Conservation (phyloP, 2,888 invertebrate species). For the Volucella inflata region DNA sequence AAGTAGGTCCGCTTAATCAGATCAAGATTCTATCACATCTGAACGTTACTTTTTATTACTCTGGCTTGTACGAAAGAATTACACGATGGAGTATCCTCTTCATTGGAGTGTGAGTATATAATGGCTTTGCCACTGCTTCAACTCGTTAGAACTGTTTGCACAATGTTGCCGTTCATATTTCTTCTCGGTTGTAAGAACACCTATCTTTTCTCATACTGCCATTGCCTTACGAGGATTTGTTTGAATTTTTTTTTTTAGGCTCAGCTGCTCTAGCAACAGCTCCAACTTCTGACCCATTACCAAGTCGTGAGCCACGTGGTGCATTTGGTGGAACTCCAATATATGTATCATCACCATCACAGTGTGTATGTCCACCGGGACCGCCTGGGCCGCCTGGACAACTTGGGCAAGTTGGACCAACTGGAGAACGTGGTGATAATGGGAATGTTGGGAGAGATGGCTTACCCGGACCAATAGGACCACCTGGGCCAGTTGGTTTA, state of each 20-base stretch:
- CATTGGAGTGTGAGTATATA: conserved; percentile 22
- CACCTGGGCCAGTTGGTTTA: conserved; percentile 54
- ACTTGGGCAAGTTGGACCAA: conserved; percentile 44
- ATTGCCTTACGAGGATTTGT: neutral
- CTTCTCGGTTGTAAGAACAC: conserved; percentile 33
- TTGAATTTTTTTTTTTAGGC: conserved; percentile 4
- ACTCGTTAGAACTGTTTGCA: conserved; percentile 35
- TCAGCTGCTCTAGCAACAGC: conserved; percentile 21
- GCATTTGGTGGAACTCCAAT: conserved; percentile 30
- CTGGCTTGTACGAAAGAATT: conserved; percentile 5
- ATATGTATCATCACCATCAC: conserved; percentile 27
- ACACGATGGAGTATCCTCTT: neutral
- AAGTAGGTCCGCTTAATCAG: conserved; percentile 15
- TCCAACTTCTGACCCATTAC: neutral
- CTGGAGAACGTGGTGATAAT: conserved; percentile 60
- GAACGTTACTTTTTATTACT: conserved; percentile 3
- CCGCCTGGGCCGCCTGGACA: conserved; percentile 65
- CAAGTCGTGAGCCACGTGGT: conserved; percentile 2
- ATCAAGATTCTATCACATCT: conserved; percentile 16
- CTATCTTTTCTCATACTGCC: neutral
- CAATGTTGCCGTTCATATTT: conserved; percentile 38
- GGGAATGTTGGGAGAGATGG: conserved; percentile 61
- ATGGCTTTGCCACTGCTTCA: neutral
- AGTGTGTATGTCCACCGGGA: conserved; percentile 67
- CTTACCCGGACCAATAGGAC: conserved; percentile 53